Conservation (phyloP, 2,113 vertebrate genomes). For the Catagonus wagneri region DNA sequence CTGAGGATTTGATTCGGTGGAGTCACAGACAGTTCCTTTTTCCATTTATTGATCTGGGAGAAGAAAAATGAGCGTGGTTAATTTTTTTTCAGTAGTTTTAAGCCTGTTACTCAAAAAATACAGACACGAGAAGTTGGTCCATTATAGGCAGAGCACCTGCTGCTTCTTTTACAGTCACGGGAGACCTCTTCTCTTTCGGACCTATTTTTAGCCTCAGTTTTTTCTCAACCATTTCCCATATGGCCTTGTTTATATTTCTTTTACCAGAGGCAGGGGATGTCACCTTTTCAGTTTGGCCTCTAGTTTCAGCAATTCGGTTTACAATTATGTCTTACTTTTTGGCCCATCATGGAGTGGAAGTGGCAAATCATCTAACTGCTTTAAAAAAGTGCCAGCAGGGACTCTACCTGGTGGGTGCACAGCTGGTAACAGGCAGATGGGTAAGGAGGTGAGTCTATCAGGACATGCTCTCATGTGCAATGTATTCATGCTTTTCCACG, state of each 20-base stretch:
- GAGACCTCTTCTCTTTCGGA: neutral
- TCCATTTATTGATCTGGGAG: conserved; percentile 51
- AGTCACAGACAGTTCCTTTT: neutral
- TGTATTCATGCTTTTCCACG: neutral
- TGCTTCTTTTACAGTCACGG: neutral
- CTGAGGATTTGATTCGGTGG: conserved; percentile 13
- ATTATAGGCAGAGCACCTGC: neutral
- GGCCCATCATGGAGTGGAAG: neutral
- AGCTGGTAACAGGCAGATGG: neutral
- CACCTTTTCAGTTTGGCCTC: neutral
- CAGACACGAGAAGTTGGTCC: neutral
- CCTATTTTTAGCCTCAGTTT: neutral
- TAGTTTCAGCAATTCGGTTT: conserved; percentile 26
- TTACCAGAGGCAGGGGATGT: neutral
- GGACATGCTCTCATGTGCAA: too few relatives aligned
- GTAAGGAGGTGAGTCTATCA: too few relatives aligned
- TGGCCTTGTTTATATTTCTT: neutral
- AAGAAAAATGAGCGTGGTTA: neutral
- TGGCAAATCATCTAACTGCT: neutral
- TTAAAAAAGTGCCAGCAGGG: neutral
- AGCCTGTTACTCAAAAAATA: neutral
- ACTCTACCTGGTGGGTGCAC: neutral
- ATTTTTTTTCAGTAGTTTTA: neutral
- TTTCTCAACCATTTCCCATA: neutral
- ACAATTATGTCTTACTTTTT: neutral